phyloP scores from a whole-genome alignment of 2,888 invertebrate species.

The Venusia cambrica region DNA sequence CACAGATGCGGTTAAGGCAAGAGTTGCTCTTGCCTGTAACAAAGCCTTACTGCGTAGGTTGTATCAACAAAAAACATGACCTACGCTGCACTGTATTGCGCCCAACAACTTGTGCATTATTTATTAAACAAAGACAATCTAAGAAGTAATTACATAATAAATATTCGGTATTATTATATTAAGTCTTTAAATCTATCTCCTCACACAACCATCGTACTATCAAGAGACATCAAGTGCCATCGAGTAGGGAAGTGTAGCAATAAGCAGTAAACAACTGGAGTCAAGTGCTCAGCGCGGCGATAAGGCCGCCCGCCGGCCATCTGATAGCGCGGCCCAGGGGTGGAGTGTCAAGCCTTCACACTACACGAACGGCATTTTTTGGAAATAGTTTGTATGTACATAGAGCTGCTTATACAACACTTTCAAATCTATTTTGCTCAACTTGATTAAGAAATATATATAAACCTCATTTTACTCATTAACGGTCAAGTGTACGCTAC shows the following conservation, averaged over 20 bases:
- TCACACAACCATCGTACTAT: conserved; percentile 23
- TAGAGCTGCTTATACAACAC: conserved; percentile 33
- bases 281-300: conserved; percentile 31
- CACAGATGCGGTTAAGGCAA: too few relatives aligned
- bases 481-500: too few relatives aligned
- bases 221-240: conserved; percentile 22
- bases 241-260: conserved; percentile 28
- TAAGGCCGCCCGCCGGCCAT: conserved; percentile 50
- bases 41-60: too few relatives aligned
- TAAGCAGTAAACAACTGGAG: conserved; percentile 34
- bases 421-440: too few relatives aligned
- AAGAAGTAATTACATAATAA: too few relatives aligned
- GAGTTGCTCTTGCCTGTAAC: too few relatives aligned
- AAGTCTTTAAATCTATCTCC: not conserved
- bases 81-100: too few relatives aligned
- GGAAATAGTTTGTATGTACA: conserved; percentile 34
- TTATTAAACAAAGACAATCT: too few relatives aligned
- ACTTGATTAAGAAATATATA: too few relatives aligned
- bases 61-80: too few relatives aligned
- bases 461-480: too few relatives aligned
- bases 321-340: conserved; percentile 59
- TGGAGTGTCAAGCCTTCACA: conserved; percentile 60
- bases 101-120: too few relatives aligned
- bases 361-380: conserved; percentile 52
- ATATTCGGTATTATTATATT: conserved; percentile 3